Percentiles rank a stretch among this genome's conserved stretches.
Conservation (phyloP, 2,797 vertebrate genomes). For the Leontopithecus rosalia region DNA sequence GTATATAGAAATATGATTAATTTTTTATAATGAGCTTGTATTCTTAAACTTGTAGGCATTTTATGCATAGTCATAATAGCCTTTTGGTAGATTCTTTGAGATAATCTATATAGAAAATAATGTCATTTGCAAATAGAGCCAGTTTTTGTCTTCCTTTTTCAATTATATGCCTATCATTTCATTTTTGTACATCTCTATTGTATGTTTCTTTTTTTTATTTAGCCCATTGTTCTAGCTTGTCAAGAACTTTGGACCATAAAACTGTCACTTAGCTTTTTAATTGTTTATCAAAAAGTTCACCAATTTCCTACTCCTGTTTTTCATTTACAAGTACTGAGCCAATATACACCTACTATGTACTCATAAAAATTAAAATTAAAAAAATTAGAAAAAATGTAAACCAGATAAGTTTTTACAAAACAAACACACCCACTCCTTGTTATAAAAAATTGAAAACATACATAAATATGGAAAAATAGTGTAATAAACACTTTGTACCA, state of each 20-base stretch:
- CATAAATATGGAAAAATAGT: neutral
- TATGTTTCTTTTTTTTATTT: neutral
- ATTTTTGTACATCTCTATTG: neutral
- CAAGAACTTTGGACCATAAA: slow-evolving; percentile 5
- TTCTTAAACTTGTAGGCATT: neutral
- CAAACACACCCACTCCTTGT: neutral
- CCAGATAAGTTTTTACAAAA: neutral
- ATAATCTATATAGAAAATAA: slow-evolving; percentile 18
- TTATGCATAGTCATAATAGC: neutral
- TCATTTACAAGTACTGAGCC: slow-evolving; percentile 10
- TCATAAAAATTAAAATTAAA: neutral
- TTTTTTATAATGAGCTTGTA: neutral
- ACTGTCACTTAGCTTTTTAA: neutral
- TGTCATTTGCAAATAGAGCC: neutral
- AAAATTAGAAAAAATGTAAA: neutral
- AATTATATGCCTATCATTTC: neutral
- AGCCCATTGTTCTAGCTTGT: neutral
- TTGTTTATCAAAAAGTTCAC: neutral
- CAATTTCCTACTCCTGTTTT: neutral
- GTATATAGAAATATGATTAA: neutral
- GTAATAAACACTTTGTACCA: neutral
- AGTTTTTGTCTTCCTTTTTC: neutral
- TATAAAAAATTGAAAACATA: neutral
- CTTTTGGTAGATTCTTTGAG: neutral
- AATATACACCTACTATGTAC: neutral